These are phyloP conservation scores for Takifugu bimaculatus DNA, from an alignment of 2,113 vertebrate species.

Conservation along the genomic window DNA sequence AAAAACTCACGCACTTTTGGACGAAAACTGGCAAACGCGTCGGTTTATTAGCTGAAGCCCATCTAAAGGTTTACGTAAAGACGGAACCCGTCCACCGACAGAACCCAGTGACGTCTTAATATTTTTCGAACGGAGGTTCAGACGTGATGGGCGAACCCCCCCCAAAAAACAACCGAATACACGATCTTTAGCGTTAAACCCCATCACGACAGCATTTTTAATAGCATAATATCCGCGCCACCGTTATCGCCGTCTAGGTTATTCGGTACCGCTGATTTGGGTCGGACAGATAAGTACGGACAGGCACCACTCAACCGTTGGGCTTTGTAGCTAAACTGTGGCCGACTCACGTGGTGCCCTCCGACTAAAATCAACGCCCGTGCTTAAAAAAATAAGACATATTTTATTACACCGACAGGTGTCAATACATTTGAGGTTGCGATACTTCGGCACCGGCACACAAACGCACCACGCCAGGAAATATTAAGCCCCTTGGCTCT, in stretches of 20 bases:
- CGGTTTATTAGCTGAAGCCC: not conserved
- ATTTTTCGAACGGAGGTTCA: not conserved
- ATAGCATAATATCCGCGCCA: not conserved
- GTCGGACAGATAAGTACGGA: not conserved
- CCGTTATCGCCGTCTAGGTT: not conserved
- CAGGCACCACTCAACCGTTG: not conserved
- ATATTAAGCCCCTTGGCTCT: too few relatives aligned
- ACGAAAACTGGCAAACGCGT: not conserved
- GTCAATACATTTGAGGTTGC: not conserved
- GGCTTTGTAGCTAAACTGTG: not conserved
- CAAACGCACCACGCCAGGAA: not conserved
- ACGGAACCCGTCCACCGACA: slow-evolving; percentile 18
- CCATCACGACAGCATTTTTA: too few relatives aligned
- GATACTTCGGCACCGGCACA: slow-evolving; percentile 33
- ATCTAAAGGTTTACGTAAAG: not conserved
- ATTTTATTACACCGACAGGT: not conserved
- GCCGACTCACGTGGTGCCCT: too few relatives aligned
- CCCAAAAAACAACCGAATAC: too few relatives aligned
- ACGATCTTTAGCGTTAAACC: too few relatives aligned
- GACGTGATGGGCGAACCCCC: not conserved
- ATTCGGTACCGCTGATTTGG: not conserved
- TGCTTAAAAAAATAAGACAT: not conserved
- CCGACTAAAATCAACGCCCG: not conserved
- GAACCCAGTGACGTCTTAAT: not conserved
- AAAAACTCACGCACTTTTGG: not conserved